Base-by-base conservation (phyloP, 2,797 vertebrate genomes). In the Pseudotriccus pelzelni region DNA sequence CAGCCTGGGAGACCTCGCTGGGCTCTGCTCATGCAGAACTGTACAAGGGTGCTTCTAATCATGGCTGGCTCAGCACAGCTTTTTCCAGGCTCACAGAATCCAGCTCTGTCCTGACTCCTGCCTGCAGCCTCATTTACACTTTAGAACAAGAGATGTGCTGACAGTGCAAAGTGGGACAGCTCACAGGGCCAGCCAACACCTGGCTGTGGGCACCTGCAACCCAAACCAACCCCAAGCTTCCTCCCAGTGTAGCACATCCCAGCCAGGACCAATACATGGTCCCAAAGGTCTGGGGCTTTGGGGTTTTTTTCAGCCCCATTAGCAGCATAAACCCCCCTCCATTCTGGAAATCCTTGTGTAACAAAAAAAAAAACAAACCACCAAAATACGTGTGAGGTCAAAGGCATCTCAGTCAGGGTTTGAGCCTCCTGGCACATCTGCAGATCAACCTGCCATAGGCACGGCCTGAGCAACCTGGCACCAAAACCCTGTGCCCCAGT, bases 211-310 rank as follows among this genome's bases (percentile, higher is more conserved):
- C 21, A 49, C 10, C 11, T 72, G 14, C n/a, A 69, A 4, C 55
- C 47, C 10, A 6, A 30, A 23, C 41, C 39, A 15, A 4, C 23
- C 41, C 56, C 67, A 72, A 15, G 68, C 10, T 43, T 46, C 62
- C 21, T 47, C 30, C 43, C 43, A 23, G 18, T 3, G 14, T 13
- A 41, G 16, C 28, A 6, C 24, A 43, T 6, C 68, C 79, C 83
- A 73, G 4, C 24, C 56, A 58, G 28, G 28, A 55, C 14, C 36
- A 46, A 39, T 3, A 19, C 2, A 1, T 3, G 6, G 0, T 5
- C 52, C 39, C 23, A 27, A 70, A 14, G 3, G 3, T 37, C 50
- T 0, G 30, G 15, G 15, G 10, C 3, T 80, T 52, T 44, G 19
- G 14, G 1, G 21, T 16, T 3, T 8, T 11, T 70, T 60, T 41